These are phyloP conservation scores for Cephus pulcher DNA, from an alignment of 2,888 invertebrate species.

Conservation along the genomic window DNA sequence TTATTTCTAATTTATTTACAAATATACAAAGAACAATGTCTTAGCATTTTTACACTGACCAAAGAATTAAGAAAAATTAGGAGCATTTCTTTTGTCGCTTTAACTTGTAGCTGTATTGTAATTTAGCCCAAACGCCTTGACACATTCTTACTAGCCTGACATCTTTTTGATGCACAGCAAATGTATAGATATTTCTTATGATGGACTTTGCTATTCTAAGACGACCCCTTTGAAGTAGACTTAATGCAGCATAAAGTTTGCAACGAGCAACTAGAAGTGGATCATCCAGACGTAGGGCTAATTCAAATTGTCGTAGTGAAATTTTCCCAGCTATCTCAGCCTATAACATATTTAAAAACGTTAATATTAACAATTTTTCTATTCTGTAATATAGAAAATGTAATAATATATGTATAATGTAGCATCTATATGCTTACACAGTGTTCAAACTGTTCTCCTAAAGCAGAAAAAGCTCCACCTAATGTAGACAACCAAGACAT, in stretches of 20 bases:
- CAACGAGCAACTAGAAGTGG: slow-evolving; percentile 85
- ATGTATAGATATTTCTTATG: slow-evolving; percentile 70
- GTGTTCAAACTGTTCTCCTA: slow-evolving; percentile 86
- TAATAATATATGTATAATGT: not conserved
- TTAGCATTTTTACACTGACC: not conserved
- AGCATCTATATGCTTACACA: slow-evolving; percentile 73
- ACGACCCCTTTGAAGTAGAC: slow-evolving; percentile 85
- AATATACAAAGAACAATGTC: slow-evolving; percentile 26
- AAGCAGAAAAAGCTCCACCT: slow-evolving; percentile 95
- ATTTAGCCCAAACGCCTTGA: slow-evolving; percentile 86
- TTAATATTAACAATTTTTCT: slow-evolving; percentile 25
- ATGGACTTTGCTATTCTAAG: slow-evolving; percentile 75
- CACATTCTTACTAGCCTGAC: slow-evolving; percentile 82
- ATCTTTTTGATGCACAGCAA: slow-evolving; percentile 70
- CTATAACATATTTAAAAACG: slow-evolving; percentile 65
- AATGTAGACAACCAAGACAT: slow-evolving; percentile 96
- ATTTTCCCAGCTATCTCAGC: slow-evolving; percentile 91
- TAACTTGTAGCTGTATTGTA: slow-evolving; percentile 71
- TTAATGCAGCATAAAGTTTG: slow-evolving; percentile 86
- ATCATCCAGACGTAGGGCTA: slow-evolving; percentile 86
- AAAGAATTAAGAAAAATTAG: not conserved
- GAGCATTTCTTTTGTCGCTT: slow-evolving; percentile 33
- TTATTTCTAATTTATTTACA: slow-evolving; percentile 30
- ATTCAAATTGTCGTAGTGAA: slow-evolving; percentile 83
- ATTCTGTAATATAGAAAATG: not conserved